Conservation (phyloP, 2,797 vertebrate species). For the Enteromius mattozi region DNA sequence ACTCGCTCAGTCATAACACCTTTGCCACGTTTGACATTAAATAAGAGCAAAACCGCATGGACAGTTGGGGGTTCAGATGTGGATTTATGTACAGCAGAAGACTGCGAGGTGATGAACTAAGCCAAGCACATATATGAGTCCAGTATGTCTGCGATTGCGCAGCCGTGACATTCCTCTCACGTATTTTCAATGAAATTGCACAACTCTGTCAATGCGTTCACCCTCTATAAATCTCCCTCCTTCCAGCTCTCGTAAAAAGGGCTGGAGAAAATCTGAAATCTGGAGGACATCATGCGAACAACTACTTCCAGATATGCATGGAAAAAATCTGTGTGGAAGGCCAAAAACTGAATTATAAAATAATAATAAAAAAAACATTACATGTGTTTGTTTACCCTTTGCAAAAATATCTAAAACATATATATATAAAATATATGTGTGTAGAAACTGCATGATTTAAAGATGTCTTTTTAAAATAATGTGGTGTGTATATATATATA, state of each 20-base stretch:
- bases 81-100: slow-evolving; percentile 32
- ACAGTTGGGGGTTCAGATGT: not conserved
- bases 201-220: slow-evolving; percentile 1
- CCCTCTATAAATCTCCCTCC: slow-evolving; percentile 29
- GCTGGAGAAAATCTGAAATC: slow-evolving; percentile 6
- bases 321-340: not conserved
- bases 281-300: not conserved
- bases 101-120: not conserved
- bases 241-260: slow-evolving; percentile 24
- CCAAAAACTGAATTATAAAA: not conserved
- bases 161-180: slow-evolving; percentile 22
- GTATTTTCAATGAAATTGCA: slow-evolving; percentile 48
- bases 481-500: too few relatives aligned
- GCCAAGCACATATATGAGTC: slow-evolving; percentile 37
- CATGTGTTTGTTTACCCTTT: not conserved
- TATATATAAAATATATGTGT: not conserved
- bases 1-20: slow-evolving; percentile 8
- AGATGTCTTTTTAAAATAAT: not conserved
- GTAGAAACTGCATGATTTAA: not conserved
- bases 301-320: slow-evolving; percentile 7
- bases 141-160: slow-evolving; percentile 54
- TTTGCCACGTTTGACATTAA: slow-evolving; percentile 11
- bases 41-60: slow-evolving; percentile 23
- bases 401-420: not conserved
- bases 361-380: not conserved